phyloP scores from a whole-genome alignment of 2,113 vertebrate genomes.

The Hirundichthys speculiger region DNA sequence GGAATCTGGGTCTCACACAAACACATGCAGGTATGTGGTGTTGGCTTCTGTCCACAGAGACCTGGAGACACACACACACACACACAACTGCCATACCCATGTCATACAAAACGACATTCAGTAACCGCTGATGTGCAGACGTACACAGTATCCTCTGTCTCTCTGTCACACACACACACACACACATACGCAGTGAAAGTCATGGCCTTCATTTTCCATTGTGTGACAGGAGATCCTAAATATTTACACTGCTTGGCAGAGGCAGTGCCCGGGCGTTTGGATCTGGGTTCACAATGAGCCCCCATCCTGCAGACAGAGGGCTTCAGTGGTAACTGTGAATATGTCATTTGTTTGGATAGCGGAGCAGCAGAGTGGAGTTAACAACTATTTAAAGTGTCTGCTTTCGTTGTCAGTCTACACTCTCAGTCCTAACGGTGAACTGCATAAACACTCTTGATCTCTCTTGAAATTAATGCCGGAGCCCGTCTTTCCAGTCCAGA shows the following conservation, averaged over 20 bases:
- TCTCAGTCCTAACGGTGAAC: conserved; percentile 8
- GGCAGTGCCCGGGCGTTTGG: conserved; percentile 46
- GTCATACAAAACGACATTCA: neutral
- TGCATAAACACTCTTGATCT: conserved; percentile 30
- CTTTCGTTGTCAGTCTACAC: conserved; percentile 10
- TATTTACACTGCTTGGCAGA: conserved; percentile 75
- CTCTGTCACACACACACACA: neutral
- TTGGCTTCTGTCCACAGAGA: conserved; percentile 38
- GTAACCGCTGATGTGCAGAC: conserved; percentile 11
- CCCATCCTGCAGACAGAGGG: conserved; percentile 31
- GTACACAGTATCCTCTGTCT: neutral
- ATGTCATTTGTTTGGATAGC: conserved; percentile 25
- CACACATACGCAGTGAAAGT: conserved; percentile 31
- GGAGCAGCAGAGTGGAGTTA: conserved; percentile 16
- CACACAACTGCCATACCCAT: neutral
- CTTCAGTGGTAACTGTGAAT: conserved; percentile 24
- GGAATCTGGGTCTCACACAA: conserved; percentile 28
- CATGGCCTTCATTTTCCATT: conserved; percentile 66
- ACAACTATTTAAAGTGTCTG: conserved; percentile 18
- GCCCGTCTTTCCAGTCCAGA: conserved; percentile 27
- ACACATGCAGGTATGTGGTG: conserved; percentile 46
- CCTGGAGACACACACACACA: neutral
- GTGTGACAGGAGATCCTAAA: conserved; percentile 74
- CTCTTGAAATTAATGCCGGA: conserved; percentile 28
- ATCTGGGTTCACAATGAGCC: conserved; percentile 21